Base-by-base conservation (phyloP, 1,140 invertebrate species). In the Scaptomyza graminum region DNA sequence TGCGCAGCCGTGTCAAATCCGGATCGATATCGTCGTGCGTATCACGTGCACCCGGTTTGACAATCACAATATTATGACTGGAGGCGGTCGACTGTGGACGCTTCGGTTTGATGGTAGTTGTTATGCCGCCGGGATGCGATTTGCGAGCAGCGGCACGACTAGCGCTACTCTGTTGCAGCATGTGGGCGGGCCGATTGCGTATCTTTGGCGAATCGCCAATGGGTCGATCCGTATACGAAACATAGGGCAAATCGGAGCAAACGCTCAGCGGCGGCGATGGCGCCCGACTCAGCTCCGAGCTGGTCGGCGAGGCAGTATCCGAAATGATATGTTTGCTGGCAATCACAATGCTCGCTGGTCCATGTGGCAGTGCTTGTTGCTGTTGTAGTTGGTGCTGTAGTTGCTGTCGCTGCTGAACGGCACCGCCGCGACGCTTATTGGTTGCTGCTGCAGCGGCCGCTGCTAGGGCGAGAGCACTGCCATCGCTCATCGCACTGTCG, bases 181-280 rank as follows among this genome's bases (percentile, higher is more conserved):
- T 73, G 12, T 85, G 76, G 3, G 78, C 90, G 1, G 73, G 82
- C 90, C 95, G 95, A 31, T 94, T 94, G 8, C 94, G 94, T 72
- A 95, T 93, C 90, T 97, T 96, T 22, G 96, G 95, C 5, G 96
- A 97, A 92, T 97, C 95, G 76, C 96, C 97, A 71, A 98, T 98
- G 5, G 97, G 97, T 71, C 96, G 93, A 90, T 98, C 98, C 0
- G 97, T 98, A 74, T 98, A 98, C 0, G 97, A 98, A 82, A 98
- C 97, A 87, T 98, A 99, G 0, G 98, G 97, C 63, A 98, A 93
- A 91, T 99, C 97, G 0, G 96, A 95, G 90, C 97, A 97, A 31
- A 98, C 95, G 81, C 96, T 97, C 0, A 96, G 95, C 4, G 96
- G 95, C 1, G 97, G 97, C 13, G 96, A 96, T 1, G 94, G 95